These are phyloP conservation scores for Bombus superbus DNA, from an alignment of 1,140 invertebrate genomes.

Conservation along the genomic window DNA sequence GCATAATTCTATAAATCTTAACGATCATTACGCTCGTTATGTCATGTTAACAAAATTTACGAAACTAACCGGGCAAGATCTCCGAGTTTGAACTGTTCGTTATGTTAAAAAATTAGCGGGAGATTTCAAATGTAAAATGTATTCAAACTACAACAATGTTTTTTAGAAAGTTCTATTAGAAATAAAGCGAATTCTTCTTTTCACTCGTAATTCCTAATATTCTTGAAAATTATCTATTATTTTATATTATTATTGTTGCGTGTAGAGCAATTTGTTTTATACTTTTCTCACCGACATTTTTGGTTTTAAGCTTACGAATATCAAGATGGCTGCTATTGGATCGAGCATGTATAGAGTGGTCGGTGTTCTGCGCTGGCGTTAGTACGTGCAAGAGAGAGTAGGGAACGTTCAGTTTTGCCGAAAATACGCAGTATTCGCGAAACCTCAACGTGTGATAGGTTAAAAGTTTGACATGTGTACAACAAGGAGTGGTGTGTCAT, in stretches of 20 bases:
- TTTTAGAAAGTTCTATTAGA: too few relatives aligned
- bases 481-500: conserved; percentile 1
- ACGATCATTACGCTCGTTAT: not conserved
- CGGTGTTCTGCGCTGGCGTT: conserved; percentile 45
- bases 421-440: conserved; percentile 31
- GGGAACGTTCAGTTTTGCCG: conserved; percentile 30
- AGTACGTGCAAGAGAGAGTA: conserved; percentile 37
- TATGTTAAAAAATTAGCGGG: conserved; percentile 5
- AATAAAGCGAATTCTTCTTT: not conserved
- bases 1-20: not conserved
- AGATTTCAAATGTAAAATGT: conserved; percentile 17
- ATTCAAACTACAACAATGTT: not conserved
- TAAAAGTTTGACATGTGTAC: conserved; percentile 47
- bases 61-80: not conserved
- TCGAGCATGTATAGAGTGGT: conserved; percentile 45
- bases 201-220: not conserved
- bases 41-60: not conserved
- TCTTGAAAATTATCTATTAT: not conserved
- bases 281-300: conserved; percentile 31
- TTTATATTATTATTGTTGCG: too few relatives aligned
- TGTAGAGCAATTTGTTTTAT: not conserved
- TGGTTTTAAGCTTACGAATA: conserved; percentile 33
- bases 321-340: conserved; percentile 59
- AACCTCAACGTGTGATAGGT: conserved; percentile 23
- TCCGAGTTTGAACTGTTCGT: not conserved